These are phyloP conservation scores for Nemapogon koenigi DNA, from an alignment of 2,888 invertebrate species.

Conservation along the genomic window DNA sequence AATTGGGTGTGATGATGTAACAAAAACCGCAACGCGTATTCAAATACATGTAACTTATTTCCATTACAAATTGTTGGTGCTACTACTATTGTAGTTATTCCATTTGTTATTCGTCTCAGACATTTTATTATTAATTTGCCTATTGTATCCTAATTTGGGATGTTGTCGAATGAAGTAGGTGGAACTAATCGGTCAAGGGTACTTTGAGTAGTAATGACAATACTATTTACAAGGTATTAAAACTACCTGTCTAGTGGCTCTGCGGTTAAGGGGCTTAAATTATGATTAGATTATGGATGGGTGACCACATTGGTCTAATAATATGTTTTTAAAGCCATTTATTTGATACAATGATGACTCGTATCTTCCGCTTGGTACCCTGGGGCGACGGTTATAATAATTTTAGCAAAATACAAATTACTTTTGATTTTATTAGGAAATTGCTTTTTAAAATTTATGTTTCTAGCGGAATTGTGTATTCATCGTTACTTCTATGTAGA, in stretches of 20 bases:
- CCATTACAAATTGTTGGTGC: too few relatives aligned
- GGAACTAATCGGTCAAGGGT: constrained; percentile 38
- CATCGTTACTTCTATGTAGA: not conserved
- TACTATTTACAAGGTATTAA: not conserved
- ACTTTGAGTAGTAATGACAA: constrained; percentile 17
- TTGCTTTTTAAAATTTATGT: too few relatives aligned
- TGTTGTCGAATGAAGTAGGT: constrained; percentile 29
- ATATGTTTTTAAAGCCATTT: not conserved
- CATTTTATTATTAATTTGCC: constrained; percentile 36
- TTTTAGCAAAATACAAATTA: too few relatives aligned
- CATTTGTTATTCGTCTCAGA: constrained; percentile 28
- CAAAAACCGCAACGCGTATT: too few relatives aligned
- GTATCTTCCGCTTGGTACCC: too few relatives aligned
- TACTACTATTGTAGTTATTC: too few relatives aligned
- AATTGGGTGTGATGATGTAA: too few relatives aligned
- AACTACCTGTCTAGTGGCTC: not conserved
- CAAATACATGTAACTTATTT: too few relatives aligned
- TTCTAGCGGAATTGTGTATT: not conserved
- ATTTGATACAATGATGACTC: too few relatives aligned
- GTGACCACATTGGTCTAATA: too few relatives aligned
- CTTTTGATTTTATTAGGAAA: too few relatives aligned
- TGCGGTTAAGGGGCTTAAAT: not conserved
- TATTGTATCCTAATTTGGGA: constrained; percentile 35
- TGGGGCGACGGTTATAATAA: too few relatives aligned
- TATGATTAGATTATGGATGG: not conserved